These are phyloP conservation scores for Tethea ocularis DNA, from an alignment of 2,888 invertebrate genomes.

Conservation along the genomic window DNA sequence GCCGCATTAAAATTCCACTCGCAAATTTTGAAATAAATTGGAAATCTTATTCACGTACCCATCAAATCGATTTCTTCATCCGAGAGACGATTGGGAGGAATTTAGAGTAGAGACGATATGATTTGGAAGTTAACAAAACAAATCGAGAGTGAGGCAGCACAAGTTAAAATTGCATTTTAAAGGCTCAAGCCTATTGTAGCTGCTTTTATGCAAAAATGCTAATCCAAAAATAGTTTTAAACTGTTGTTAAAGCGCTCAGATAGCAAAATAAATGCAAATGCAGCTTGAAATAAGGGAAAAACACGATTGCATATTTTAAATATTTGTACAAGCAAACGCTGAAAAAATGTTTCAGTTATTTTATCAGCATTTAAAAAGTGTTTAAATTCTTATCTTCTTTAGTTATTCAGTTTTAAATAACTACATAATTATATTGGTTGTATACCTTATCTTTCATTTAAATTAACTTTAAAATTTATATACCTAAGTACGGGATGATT, in stretches of 20 bases:
- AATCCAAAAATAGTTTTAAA: constrained; percentile 32
- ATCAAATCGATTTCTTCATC: constrained; percentile 66
- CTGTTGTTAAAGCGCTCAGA: constrained; percentile 15
- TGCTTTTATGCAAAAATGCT: constrained; percentile 36
- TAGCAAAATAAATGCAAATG: constrained; percentile 13
- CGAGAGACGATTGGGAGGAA: constrained; percentile 46
- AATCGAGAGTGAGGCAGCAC: constrained; percentile 29
- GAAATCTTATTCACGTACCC: constrained; percentile 60
- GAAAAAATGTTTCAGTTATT: not conserved
- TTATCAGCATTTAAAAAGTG: not conserved
- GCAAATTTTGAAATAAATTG: constrained; percentile 65
- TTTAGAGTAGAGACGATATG: constrained; percentile 32
- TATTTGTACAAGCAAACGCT: not conserved
- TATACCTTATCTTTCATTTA: no score
- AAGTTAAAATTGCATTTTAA: constrained; percentile 49
- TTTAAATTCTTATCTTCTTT: not conserved
- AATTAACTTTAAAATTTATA: no score
- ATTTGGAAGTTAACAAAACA: constrained; percentile 48
- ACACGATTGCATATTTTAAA: not conserved
- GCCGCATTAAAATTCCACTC: constrained; percentile 61
- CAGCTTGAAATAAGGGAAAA: not conserved
- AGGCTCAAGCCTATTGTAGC: constrained; percentile 17
- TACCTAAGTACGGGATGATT: no score
- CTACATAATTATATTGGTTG: no score
- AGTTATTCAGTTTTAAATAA: no score